Evolutionary conservation across 2,797 vertebrate species (phyloP), one percentile per base, ranked within the genome.

Genomic region (Thripadectes ignobilis): DNA sequence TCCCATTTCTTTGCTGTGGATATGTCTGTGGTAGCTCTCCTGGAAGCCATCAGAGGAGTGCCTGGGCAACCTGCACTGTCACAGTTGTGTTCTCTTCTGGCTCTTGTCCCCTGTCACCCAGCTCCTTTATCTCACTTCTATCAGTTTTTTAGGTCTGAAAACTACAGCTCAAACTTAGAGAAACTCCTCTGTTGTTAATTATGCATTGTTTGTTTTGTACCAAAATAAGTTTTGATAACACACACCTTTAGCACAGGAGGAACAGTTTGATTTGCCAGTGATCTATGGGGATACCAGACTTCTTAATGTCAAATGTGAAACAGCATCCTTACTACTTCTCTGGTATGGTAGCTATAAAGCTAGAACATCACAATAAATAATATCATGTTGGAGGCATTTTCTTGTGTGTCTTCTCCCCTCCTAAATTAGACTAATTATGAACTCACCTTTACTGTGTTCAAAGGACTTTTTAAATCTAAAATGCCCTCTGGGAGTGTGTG

Each of bases 21-120:
- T 74, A 4, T 45, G 9, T 79, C 29, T 68, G 7, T 36, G 43
- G 34, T 21, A 51, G 39, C 17, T 52, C 26, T 74, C 18, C 26
- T 82, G 74, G 32, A 69, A 73, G 8, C 15, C 2, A 4, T 51
- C 46, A 49, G 29, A 46, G 61, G 17, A 36, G 20, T 72, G 38
- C 23, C 23, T 86, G 65, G 30, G 34, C 34, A 32, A 88, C 81
- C 75, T 61, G 58, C 21, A 9, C 14, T 5, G 2, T n/a, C 14
- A 41, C 14, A 48, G 4, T 46, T 1, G 0, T 6, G 7, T 38
- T 88, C 36, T 20, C 4, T 68, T 75, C 38, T 86, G 65, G 14
- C 32, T 84, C 7, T 66, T 30, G 30, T 22, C 2, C 7, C 3
- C 5, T 4, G 2, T 49, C 1, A 2, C 30, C 0, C 1, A 62